Evolutionary conservation across 2,888 invertebrate genomes (phyloP).

Genomic region (Heliconius cydno): DNA sequence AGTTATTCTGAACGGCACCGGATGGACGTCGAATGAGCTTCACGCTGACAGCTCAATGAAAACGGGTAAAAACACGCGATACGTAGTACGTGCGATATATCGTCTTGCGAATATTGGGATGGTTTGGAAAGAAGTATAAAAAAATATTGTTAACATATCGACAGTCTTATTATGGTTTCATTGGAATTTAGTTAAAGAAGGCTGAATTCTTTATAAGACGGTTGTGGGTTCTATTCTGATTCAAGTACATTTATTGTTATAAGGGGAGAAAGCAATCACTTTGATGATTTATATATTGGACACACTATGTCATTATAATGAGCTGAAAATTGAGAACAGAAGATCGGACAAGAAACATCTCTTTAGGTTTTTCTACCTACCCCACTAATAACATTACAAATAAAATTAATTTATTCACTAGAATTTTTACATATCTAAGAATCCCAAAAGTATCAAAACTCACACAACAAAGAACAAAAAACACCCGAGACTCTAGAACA

Average conservation of each 20-base stretch:
- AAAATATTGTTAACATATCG: conserved; percentile 26
- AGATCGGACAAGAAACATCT: no score
- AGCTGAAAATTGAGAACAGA: no score
- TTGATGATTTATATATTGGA: no score
- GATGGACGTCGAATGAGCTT: conserved; percentile 52
- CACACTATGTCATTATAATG: no score
- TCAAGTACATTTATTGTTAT: background rate
- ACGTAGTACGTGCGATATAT: conserved; percentile 37
- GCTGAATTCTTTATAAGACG: background rate
- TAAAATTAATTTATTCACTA: no score
- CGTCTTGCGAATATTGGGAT: conserved; percentile 19
- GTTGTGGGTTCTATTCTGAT: background rate
- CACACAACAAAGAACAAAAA: background rate
- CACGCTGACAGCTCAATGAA: conserved; percentile 51
- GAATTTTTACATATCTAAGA: no score
- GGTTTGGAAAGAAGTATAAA: background rate
- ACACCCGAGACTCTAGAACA: conserved; percentile 30
- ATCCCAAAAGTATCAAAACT: background rate
- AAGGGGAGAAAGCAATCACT: no score
- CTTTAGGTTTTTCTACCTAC: no score
- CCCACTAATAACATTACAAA: no score
- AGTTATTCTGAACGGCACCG: conserved; percentile 43
- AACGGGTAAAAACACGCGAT: conserved; percentile 46
- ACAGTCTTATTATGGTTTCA: background rate
- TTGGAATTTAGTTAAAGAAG: background rate